Evolutionary conservation across 1,140 invertebrate genomes (phyloP).

Genomic region (Melanaphis sacchari): DNA sequence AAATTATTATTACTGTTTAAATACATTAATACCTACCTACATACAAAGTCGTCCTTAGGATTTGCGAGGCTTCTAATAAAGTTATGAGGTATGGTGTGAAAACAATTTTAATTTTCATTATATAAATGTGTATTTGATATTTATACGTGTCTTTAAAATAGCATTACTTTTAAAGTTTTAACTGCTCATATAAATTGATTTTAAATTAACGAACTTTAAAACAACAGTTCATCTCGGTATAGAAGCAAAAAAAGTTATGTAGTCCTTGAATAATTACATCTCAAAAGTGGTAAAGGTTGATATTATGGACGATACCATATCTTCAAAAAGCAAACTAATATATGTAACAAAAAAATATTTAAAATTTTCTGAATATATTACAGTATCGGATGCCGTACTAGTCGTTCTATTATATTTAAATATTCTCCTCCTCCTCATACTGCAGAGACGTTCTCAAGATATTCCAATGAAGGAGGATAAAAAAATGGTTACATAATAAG

Average conservation of each 20-base stretch:
- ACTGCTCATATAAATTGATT: no score
- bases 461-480: no score
- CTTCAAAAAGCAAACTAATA: not conserved
- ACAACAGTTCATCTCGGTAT: not conserved
- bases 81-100: not conserved
- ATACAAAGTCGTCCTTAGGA: not conserved
- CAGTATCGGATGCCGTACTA: not conserved
- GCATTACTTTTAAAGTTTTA: not conserved
- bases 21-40: not conserved
- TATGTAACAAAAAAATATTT: not conserved
- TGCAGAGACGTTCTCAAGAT: no score
- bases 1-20: not conserved
- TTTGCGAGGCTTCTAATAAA: no score
- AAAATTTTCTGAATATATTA: not conserved
- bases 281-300: not conserved
- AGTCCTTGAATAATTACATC: not conserved
- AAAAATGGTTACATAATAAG: no score
- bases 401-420: not conserved
- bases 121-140: no score
- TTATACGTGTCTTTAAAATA: not conserved
- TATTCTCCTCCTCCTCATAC: no score
- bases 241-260: not conserved
- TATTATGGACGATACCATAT: not conserved
- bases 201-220: not conserved
- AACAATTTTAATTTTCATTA: not conserved